phyloP scores from a whole-genome alignment of 2,888 invertebrate genomes.

The Ophioninae sp. region DNA sequence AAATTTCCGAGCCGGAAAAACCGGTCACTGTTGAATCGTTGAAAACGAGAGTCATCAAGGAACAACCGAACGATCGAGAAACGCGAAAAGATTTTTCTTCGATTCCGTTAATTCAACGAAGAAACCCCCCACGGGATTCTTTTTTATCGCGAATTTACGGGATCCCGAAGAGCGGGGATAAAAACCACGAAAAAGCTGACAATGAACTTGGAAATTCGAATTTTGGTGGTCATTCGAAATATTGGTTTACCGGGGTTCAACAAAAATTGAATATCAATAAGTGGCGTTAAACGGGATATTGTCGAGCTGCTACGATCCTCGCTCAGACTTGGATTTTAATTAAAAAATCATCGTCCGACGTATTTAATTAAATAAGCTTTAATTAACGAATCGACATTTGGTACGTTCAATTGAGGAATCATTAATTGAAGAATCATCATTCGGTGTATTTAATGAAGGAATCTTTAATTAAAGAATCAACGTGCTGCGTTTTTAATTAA shows the following conservation, averaged over 20 bases:
- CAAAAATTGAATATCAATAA: slow-evolving; percentile 31
- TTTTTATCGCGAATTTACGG: slow-evolving; percentile 2
- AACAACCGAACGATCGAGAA: slow-evolving; percentile 1
- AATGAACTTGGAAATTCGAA: slow-evolving; percentile 48
- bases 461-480: too few species aligned
- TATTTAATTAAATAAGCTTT: background rate
- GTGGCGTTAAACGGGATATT: slow-evolving; percentile 35
- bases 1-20: slow-evolving; percentile 8
- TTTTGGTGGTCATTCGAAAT: slow-evolving; percentile 37
- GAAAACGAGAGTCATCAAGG: slow-evolving; percentile 7
- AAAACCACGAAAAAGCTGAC: slow-evolving; percentile 14
- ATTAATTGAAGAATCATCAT: too few species aligned
- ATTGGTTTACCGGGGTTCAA: slow-evolving; percentile 40
- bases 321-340: background rate
- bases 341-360: background rate
- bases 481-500: too few species aligned
- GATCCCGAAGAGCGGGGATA: background rate
- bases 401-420: too few species aligned
- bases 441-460: too few species aligned
- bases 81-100: slow-evolving; percentile 11
- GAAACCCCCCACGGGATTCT: background rate
- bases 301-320: background rate
- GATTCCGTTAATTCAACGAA: background rate
- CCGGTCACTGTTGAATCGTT: slow-evolving; percentile 9
- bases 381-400: too few species aligned